Evolutionary conservation across 2,888 invertebrate genomes (phyloP).

Genomic region (Neoascia interrupta): DNA sequence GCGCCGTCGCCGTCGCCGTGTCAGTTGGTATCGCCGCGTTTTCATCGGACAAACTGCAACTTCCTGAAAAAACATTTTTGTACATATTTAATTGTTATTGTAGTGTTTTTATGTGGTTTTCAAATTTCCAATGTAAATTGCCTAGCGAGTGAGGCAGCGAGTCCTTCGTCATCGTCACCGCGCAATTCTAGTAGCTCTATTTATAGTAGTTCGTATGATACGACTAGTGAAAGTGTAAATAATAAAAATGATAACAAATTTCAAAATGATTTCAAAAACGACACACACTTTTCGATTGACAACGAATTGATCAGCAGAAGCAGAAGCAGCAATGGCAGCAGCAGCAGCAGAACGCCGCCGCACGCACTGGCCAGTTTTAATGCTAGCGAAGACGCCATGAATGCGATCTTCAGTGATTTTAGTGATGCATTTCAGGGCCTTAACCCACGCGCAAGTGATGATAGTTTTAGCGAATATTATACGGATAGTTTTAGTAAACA

Average conservation of each 20-base stretch:
- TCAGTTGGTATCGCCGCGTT: not conserved
- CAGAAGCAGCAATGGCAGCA: slow-evolving; percentile 13
- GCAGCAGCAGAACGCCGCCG: slow-evolving; percentile 17
- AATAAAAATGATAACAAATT: slow-evolving; percentile 64
- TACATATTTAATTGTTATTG: slow-evolving; percentile 72
- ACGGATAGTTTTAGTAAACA: slow-evolving; percentile 66
- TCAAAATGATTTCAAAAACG: slow-evolving; percentile 52
- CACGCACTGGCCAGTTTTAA: slow-evolving; percentile 33
- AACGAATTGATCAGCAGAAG: slow-evolving; percentile 61
- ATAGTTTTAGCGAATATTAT: slow-evolving; percentile 70
- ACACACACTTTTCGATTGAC: slow-evolving; percentile 54
- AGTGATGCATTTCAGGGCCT: slow-evolving; percentile 72
- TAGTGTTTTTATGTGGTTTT: slow-evolving; percentile 72
- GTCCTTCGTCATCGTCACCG: slow-evolving; percentile 19
- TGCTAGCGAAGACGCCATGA: slow-evolving; percentile 69
- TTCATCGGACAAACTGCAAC: slow-evolving; percentile 57
- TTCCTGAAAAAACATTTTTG: slow-evolving; percentile 64
- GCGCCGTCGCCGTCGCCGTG: not conserved
- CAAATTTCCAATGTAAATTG: slow-evolving; percentile 69
- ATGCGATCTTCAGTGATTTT: slow-evolving; percentile 73
- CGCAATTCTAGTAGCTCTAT: slow-evolving; percentile 37
- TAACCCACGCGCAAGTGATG: slow-evolving; percentile 64
- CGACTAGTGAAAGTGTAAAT: slow-evolving; percentile 73
- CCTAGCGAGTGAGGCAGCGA: slow-evolving; percentile 41
- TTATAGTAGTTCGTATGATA: slow-evolving; percentile 56